phyloP scores from a whole-genome alignment of 1,140 invertebrate species.

The Drosophila tsacasi region DNA sequence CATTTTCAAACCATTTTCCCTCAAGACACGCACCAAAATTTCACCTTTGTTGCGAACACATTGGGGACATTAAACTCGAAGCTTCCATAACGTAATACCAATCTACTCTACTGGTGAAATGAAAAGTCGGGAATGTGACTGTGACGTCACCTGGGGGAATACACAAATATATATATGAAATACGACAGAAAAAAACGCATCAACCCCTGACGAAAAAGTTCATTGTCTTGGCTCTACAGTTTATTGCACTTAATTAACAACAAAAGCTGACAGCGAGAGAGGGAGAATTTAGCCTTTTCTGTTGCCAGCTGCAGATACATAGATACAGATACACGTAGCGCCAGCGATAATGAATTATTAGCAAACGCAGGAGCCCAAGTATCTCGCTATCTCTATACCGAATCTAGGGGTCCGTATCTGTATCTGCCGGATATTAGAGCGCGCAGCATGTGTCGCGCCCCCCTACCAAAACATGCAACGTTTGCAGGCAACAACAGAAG shows the following conservation, averaged over 20 bases:
- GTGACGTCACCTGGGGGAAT: conserved; percentile 35
- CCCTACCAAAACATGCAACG: conserved; percentile 32
- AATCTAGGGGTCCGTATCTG: conserved; percentile 34
- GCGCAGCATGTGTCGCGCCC: conserved; percentile 55
- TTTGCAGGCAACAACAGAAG: conserved; percentile 20
- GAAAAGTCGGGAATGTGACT: conserved; percentile 16
- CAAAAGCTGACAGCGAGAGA: conserved; percentile 6
- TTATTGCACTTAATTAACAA: conserved; percentile 77
- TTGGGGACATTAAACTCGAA: conserved; percentile 17
- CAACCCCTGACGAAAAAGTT: conserved; percentile 67
- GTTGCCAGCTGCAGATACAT: conserved; percentile 44
- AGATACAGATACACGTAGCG: conserved; percentile 56
- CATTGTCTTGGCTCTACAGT: conserved; percentile 63
- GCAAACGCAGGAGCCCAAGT: conserved; percentile 26
- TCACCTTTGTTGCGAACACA: background rate
- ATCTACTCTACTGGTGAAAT: conserved; percentile 3
- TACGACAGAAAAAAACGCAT: conserved; percentile 37
- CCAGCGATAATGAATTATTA: conserved; percentile 77
- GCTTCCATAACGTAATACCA: conserved; percentile 18
- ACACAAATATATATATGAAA: conserved; percentile 22
- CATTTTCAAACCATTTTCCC: background rate
- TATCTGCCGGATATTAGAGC: conserved; percentile 74
- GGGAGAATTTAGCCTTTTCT: conserved; percentile 6
- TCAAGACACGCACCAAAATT: background rate
- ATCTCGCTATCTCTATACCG: conserved; percentile 22